phyloP scores from a whole-genome alignment of 2,797 vertebrate genomes.

The Pitangus sulphuratus region DNA sequence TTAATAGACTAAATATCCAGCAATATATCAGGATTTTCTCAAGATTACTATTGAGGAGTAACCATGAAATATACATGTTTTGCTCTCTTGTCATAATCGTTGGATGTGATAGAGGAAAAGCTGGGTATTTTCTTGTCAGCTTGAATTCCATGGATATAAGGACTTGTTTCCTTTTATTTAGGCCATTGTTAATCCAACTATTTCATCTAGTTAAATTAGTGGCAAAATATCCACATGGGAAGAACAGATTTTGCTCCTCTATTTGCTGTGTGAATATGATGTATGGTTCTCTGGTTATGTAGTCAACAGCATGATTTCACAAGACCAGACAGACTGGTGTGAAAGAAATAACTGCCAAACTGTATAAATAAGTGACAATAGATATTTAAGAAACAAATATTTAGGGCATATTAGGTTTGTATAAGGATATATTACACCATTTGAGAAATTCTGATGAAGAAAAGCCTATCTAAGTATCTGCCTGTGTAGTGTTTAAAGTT shows the following conservation, averaged over 20 bases:
- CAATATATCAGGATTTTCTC: not conserved
- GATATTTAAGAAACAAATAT: not conserved
- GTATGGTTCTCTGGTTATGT: not conserved
- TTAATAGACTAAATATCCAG: not conserved
- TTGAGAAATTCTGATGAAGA: not conserved
- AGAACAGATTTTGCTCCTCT: not conserved
- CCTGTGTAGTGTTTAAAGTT: not conserved
- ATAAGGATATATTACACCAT: not conserved
- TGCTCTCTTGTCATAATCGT: not conserved
- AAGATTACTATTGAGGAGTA: not conserved
- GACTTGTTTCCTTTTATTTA: not conserved
- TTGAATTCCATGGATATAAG: not conserved
- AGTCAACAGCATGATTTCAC: not conserved
- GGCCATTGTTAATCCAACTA: not conserved
- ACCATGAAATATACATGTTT: not conserved
- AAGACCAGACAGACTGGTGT: not conserved
- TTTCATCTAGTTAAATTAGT: not conserved
- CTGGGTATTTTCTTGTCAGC: not conserved
- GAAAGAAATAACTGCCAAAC: not conserved
- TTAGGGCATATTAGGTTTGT: not conserved
- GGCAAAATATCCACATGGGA: not conserved
- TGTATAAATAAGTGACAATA: not conserved
- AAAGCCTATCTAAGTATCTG: not conserved
- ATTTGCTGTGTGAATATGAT: not conserved
- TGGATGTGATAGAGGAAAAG: not conserved